phyloP scores from a whole-genome alignment of 2,888 invertebrate genomes.

The Homarus gammarus region DNA sequence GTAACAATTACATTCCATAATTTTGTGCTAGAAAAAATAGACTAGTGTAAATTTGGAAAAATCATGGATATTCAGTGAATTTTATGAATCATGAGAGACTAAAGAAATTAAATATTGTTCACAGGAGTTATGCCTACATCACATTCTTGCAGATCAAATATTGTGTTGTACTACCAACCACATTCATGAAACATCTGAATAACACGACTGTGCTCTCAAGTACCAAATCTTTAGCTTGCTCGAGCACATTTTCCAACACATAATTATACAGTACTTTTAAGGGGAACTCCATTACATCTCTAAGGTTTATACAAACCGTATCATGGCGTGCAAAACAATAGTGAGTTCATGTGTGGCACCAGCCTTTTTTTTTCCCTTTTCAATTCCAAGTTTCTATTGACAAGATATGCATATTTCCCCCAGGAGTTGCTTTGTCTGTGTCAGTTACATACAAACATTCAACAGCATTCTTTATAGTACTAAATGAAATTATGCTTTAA shows the following conservation, averaged over 20 bases:
- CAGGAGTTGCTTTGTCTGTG: neutral
- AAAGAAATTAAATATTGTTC: constrained; percentile 52
- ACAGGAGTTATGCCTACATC: constrained; percentile 65
- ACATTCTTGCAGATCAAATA: constrained; percentile 23
- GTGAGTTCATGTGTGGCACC: constrained; percentile 55
- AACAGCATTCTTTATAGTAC: neutral
- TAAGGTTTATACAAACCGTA: constrained; percentile 3
- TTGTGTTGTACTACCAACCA: constrained; percentile 40
- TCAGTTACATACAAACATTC: constrained; percentile 4
- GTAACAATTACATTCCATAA: constrained; percentile 42
- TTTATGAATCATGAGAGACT: constrained; percentile 49
- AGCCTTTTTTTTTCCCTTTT: constrained; percentile 52
- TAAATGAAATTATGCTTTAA: constrained; percentile 46
- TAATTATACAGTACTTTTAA: neutral
- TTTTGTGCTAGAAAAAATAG: constrained; percentile 69
- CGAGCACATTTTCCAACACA: constrained; percentile 3
- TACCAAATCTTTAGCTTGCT: constrained; percentile 2
- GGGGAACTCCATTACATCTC: neutral
- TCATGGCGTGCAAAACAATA: constrained; percentile 39
- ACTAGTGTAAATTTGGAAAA: constrained; percentile 69
- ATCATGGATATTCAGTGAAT: constrained; percentile 27
- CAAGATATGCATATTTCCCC: constrained; percentile 20
- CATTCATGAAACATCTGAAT: constrained; percentile 32
- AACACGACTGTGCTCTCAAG: constrained; percentile 31
- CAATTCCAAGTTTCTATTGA: constrained; percentile 33